These are phyloP conservation scores for Candoia aspera DNA, from an alignment of 2,113 vertebrate species.

Conservation along the genomic window DNA sequence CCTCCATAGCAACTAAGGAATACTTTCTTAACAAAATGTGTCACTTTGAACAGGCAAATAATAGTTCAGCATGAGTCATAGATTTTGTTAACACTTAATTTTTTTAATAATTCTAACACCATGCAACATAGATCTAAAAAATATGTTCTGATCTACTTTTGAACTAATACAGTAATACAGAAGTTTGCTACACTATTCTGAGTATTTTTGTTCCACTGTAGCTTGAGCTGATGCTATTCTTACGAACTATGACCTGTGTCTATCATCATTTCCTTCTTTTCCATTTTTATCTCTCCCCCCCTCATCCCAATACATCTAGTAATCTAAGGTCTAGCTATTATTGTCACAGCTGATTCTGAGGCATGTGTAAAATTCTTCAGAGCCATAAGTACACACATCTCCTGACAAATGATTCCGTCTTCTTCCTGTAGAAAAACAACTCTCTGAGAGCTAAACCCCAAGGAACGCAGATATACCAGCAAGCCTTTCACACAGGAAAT, in stretches of 20 bases:
- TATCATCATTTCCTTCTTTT: constrained; percentile 29
- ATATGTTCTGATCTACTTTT: background rate
- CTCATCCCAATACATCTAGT: constrained; percentile 42
- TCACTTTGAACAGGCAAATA: constrained; percentile 36
- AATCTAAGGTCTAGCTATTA: constrained; percentile 59
- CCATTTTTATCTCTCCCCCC: background rate
- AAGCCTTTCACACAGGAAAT: constrained; percentile 81
- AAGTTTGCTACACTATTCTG: background rate
- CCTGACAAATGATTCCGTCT: constrained; percentile 80
- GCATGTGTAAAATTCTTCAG: constrained; percentile 74
- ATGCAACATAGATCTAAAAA: constrained; percentile 63
- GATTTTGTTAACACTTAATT: constrained; percentile 28
- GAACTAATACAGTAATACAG: constrained; percentile 57
- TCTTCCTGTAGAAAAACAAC: constrained; percentile 82
- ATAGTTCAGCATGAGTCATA: constrained; percentile 50
- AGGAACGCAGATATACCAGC: constrained; percentile 75
- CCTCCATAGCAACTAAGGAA: background rate
- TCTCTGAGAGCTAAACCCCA: constrained; percentile 72
- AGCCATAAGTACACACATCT: constrained; percentile 74
- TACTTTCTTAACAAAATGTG: constrained; percentile 33
- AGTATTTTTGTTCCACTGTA: constrained; percentile 56
- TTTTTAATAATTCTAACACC: constrained; percentile 50
- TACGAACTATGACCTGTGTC: constrained; percentile 52
- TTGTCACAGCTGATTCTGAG: constrained; percentile 76
- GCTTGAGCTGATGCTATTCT: constrained; percentile 64